These are phyloP conservation scores for Cacoxenus indagator DNA, from an alignment of 2,888 invertebrate genomes.

Conservation along the genomic window DNA sequence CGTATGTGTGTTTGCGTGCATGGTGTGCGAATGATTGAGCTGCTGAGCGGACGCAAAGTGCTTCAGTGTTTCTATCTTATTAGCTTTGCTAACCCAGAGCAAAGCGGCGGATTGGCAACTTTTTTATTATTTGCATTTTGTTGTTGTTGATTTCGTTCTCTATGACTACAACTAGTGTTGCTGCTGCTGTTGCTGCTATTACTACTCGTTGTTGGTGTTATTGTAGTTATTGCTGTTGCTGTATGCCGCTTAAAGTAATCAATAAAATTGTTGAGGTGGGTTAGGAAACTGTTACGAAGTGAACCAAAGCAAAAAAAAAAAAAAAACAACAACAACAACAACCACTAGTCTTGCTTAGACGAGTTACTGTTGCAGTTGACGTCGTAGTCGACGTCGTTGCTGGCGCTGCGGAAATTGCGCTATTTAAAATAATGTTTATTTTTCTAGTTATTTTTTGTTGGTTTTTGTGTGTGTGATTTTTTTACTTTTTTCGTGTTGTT, in stretches of 20 bases:
- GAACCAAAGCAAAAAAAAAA: conserved; percentile 23
- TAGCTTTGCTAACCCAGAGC: too few species aligned
- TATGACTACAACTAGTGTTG: neutral
- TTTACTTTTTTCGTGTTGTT: neutral
- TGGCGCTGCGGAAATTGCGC: conserved; percentile 62
- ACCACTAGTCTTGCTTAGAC: conserved; percentile 32
- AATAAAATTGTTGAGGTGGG: conserved; percentile 71
- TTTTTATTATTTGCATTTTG: neutral
- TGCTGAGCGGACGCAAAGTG: neutral
- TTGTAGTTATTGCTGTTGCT: conserved; percentile 29
- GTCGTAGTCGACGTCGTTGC: conserved; percentile 20
- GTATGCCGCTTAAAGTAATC: conserved; percentile 65
- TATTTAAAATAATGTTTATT: conserved; percentile 64
- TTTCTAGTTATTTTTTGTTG: conserved; percentile 48
- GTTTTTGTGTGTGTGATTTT: conserved; percentile 17
- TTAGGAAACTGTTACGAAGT: conserved; percentile 70
- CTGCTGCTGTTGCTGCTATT: neutral
- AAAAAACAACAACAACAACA: conserved; percentile 15
- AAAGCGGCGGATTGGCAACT: conserved; percentile 22
- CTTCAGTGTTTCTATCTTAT: neutral
- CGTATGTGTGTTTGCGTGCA: neutral
- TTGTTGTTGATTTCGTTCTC: neutral
- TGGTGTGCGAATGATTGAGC: neutral
- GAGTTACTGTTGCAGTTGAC: conserved; percentile 1
- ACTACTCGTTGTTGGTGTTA: neutral